Conservation (phyloP, 1,140 invertebrate genomes). For the Lepidurus packardi region DNA sequence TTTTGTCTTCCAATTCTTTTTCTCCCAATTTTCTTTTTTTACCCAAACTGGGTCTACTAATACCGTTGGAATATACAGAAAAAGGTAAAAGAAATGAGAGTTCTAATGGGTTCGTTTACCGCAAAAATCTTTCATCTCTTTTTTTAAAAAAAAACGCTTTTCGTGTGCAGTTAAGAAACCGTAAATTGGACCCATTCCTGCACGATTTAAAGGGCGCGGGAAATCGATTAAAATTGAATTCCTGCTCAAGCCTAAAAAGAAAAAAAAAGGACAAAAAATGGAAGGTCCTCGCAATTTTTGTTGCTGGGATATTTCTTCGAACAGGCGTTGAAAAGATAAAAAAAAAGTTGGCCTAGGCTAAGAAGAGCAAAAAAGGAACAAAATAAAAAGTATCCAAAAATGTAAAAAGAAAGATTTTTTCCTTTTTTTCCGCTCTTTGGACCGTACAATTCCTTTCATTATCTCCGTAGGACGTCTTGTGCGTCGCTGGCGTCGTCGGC, state of each 20-base stretch:
- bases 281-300: background rate
- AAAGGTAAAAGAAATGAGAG: background rate
- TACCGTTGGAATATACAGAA: background rate
- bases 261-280: background rate
- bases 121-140: conserved; percentile 16
- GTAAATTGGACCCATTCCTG: background rate
- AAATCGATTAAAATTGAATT: background rate
- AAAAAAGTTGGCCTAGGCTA: background rate
- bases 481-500: background rate
- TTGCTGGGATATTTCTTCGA: background rate
- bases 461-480: background rate
- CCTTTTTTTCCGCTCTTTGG: background rate
- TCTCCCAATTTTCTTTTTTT: background rate
- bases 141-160: background rate
- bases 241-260: background rate
- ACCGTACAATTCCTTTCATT: background rate
- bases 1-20: background rate
- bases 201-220: background rate
- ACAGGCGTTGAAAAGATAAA: background rate
- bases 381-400: background rate
- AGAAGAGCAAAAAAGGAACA: background rate
- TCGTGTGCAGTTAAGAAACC: background rate
- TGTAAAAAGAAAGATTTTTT: background rate
- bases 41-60: too few relatives aligned
- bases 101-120: conserved; percentile 15